These are phyloP conservation scores for Plestiodon gilberti DNA, from an alignment of 2,113 vertebrate genomes.

Conservation along the genomic window DNA sequence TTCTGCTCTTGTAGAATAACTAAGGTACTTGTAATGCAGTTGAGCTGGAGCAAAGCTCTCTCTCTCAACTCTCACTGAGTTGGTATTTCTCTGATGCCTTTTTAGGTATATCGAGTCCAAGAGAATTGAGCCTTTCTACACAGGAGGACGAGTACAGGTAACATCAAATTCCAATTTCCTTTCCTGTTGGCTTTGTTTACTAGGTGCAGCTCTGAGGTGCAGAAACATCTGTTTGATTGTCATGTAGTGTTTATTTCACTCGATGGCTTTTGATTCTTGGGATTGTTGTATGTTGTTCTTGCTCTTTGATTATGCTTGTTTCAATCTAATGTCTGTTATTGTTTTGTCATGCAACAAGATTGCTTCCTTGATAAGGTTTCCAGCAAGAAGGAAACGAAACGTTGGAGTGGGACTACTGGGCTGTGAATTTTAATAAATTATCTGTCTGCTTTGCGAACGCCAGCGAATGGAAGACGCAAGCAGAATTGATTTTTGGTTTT, in stretches of 20 bases:
- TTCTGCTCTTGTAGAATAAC: not conserved
- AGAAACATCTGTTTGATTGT: not conserved
- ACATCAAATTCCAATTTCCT: not conserved
- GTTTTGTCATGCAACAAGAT: too few species aligned
- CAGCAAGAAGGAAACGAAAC: too few species aligned
- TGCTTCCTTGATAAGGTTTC: too few species aligned
- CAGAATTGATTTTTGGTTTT: too few species aligned
- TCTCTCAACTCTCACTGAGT: not conserved
- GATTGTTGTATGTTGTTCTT: too few species aligned
- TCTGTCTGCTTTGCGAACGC: too few species aligned
- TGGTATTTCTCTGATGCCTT: not conserved
- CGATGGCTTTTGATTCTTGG: too few species aligned
- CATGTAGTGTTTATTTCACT: not conserved
- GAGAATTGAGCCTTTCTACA: slow-evolving; percentile 96
- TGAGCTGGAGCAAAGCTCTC: not conserved
- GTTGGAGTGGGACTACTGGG: too few species aligned
- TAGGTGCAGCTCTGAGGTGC: not conserved
- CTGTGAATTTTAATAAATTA: too few species aligned
- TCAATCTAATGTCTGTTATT: too few species aligned
- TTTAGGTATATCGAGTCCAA: slow-evolving; percentile 83
- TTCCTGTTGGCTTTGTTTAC: not conserved
- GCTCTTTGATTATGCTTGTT: too few species aligned
- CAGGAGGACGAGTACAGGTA: slow-evolving; percentile 95
- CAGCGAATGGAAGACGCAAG: too few species aligned
- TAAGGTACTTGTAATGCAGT: not conserved